Base-by-base conservation (phyloP, 2,797 vertebrate species). In the Esox masquinongy region DNA sequence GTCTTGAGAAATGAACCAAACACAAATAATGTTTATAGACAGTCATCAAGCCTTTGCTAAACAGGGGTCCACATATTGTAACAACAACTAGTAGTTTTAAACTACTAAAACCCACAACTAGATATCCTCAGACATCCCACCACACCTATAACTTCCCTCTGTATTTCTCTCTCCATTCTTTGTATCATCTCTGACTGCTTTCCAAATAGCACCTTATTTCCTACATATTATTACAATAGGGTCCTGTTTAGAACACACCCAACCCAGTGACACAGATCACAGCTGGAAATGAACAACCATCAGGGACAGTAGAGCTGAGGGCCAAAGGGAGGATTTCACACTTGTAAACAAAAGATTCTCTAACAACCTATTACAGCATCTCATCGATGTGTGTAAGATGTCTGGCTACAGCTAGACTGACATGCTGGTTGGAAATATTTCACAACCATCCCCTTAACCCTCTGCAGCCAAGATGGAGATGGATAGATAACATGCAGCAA, bases 321-420 rank as follows among this genome's bases (percentile, higher is more conserved):
- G 69, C 50, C 63, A 71, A 50, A 59, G 19, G 74, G 29, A 67
- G 67, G 61, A 79, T 29, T 75, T 49, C 14, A 63, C 43, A n/a
- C 8, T 19, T 74, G 66, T 66, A 43, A 56, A 63, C n/a, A 64
- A 78, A 78, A 53, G 26, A 19, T 8, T n/a, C 24, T 22, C 36
- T 50, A 68, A 26, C 49, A 68, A 36, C 49, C 34, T 69, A 29
- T 74, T 72, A 47, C 17, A 31, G 16, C 8, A 67, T 78, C 66
- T 76, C n/a, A 26, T 47, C 56, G 22, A 31, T 7, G 3, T 66
- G 56, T 24, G 64, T 16, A 74, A 17, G 11, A 36, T 61, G 16
- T 5, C 24, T 17, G 16, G 7, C 36, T 70, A 22, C 22, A 61
- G n/a, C 22, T 22, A 24, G 24, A 26, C 14, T 59, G 36, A 12